Conservation (phyloP, 2,797 vertebrate species). For the Cyclopterus lumpus region DNA sequence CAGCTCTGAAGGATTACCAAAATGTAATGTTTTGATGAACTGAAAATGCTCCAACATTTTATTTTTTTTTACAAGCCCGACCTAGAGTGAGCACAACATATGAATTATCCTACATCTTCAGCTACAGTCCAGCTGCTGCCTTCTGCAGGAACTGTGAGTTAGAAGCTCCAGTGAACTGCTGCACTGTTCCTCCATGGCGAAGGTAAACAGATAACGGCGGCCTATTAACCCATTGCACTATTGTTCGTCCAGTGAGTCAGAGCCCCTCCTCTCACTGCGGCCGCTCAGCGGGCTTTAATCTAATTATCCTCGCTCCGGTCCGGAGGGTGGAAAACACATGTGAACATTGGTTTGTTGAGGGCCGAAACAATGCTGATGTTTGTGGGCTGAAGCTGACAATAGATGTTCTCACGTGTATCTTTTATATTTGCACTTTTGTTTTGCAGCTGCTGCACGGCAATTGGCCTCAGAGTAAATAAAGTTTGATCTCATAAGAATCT, state of each 20-base stretch:
- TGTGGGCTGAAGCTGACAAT: too few species aligned
- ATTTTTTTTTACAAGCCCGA: too few species aligned
- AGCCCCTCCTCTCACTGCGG: constrained; percentile 62
- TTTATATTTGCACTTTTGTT: too few species aligned
- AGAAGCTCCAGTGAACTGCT: neutral
- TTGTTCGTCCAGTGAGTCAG: constrained; percentile 61
- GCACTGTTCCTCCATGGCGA: constrained; percentile 69
- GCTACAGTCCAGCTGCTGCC: constrained; percentile 19
- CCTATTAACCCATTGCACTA: constrained; percentile 78
- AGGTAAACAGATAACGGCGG: constrained; percentile 83
- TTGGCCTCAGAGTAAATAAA: neutral
- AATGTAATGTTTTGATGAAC: neutral
- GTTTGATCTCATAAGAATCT: neutral
- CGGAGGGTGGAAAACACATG: constrained; percentile 62
- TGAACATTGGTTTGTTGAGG: constrained; percentile 6
- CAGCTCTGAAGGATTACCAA: neutral
- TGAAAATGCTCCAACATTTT: too few species aligned
- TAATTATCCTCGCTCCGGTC: constrained; percentile 87
- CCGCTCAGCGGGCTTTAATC: constrained; percentile 85
- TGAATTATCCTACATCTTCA: too few species aligned
- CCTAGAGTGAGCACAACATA: too few species aligned
- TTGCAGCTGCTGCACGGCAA: neutral
- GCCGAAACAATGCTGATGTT: constrained; percentile 1
- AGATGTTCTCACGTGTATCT: too few species aligned
- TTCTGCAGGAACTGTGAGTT: neutral